These are phyloP conservation scores for Drosophila carrolli DNA, from an alignment of 1,140 invertebrate genomes.

Conservation along the genomic window DNA sequence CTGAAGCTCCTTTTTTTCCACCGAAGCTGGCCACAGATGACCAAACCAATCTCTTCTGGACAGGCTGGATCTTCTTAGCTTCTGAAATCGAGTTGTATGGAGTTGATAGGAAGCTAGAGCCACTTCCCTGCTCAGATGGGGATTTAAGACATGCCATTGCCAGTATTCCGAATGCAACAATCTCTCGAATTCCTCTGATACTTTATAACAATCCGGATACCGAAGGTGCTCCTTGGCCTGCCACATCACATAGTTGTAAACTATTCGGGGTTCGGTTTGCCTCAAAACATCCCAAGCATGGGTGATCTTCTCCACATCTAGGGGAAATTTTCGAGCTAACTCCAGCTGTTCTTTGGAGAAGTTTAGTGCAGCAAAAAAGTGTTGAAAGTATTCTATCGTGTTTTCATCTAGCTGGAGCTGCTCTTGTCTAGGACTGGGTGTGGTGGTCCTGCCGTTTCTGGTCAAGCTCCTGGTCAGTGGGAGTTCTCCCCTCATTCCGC, in stretches of 20 bases:
- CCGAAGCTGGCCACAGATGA: conserved; percentile 44
- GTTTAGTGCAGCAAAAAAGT: conserved; percentile 51
- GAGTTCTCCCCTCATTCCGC: conserved; percentile 64
- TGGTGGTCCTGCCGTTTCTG: neutral
- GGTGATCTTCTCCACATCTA: conserved; percentile 48
- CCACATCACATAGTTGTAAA: conserved; percentile 75
- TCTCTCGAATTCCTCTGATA: conserved; percentile 68
- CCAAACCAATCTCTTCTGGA: conserved; percentile 61
- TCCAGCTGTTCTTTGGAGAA: conserved; percentile 56
- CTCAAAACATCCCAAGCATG: conserved; percentile 44
- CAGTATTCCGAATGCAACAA: conserved; percentile 71
- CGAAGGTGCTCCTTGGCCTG: conserved; percentile 46
- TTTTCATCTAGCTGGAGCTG: conserved; percentile 59
- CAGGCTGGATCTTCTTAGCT: conserved; percentile 42
- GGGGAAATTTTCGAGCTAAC: conserved; percentile 52
- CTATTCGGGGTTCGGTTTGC: conserved; percentile 66
- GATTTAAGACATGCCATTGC: conserved; percentile 67
- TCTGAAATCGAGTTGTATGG: conserved; percentile 75
- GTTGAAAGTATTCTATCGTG: conserved; percentile 60
- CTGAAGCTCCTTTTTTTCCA: conserved; percentile 70
- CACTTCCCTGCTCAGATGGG: conserved; percentile 54
- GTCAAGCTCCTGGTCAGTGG: conserved; percentile 26
- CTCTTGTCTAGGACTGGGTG: conserved; percentile 14
- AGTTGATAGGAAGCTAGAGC: conserved; percentile 71
- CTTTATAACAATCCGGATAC: conserved; percentile 58